Base-by-base conservation (phyloP, 2,888 invertebrate species). In the Agrochola lychnidis region DNA sequence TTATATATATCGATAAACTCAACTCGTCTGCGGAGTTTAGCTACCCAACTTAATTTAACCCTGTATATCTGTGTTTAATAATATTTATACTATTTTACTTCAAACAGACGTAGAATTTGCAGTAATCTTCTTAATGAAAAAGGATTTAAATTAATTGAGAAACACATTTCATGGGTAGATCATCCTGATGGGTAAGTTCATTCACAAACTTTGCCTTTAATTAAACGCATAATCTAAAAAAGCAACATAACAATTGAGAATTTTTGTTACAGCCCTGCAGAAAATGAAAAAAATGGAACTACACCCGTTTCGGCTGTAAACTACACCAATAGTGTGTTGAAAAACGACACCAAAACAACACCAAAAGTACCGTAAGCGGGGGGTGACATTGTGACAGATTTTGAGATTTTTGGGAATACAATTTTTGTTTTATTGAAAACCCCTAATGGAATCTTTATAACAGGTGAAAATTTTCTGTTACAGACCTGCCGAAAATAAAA, bases 131-230 rank as follows among this genome's bases (percentile, higher is more conserved):
- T 90, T 3, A 70, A 66, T 6, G 79, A 82, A 74, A 79, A 78
- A 67, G 92, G 91, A 1, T 91, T 87, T 30, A 80, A 89, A 30
- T 78, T 90, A 12, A 19, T 89, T 0, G 82, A 89, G 72, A 84
- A 82, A 67, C 66, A 79, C 2, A 91, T 94, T 69, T 92, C 93
- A 2, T 93, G 93, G 93, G 66, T 61, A 12, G 69, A 87, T 36
- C 91, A 91, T 81, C 90, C 91, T 7, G 89, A 89, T 72, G 91
- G 91, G 91, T 91, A 88, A 87, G 78, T 70, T 53, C 4, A 4
- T 36, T 70, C 36, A 63, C 25, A 74, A 73, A 73, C 0, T 25
- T 67, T 51, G 14, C 30, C 14, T 66, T 48, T 67, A 30, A 30
- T 70, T 10, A 45, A 7, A n/a, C 10, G 4, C 45, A 14, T 63